Evolutionary conservation across 2,797 vertebrate species (phyloP).

Genomic region (Anguilla obscura): DNA sequence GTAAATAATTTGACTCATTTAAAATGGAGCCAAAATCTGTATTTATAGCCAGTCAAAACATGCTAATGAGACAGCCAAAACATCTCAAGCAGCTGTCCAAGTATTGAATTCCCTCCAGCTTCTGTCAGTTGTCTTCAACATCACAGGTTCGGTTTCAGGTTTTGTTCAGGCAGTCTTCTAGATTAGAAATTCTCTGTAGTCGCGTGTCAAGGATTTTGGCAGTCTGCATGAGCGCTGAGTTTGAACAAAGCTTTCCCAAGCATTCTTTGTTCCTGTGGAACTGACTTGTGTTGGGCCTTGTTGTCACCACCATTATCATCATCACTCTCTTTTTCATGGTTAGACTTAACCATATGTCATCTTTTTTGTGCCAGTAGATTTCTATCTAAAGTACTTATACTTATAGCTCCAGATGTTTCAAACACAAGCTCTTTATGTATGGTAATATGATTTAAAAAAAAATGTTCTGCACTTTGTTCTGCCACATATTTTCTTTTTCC

Average conservation of each 20-base stretch:
- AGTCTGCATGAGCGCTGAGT: not conserved
- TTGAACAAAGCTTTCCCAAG: not conserved
- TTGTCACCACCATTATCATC: not conserved
- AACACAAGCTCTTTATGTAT: not conserved
- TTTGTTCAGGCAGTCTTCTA: constrained; percentile 4
- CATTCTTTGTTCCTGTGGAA: not conserved
- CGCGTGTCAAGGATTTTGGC: constrained; percentile 2
- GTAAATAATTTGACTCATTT: not conserved
- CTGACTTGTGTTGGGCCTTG: not conserved
- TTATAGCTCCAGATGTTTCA: not conserved
- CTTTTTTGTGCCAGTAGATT: not conserved
- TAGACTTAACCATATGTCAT: not conserved
- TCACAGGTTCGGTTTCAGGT: not conserved
- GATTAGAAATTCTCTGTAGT: not conserved
- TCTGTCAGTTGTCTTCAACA: not conserved
- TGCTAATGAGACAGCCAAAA: not conserved
- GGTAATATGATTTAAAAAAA: not conserved
- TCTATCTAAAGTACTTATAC: not conserved
- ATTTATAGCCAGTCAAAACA: not conserved
- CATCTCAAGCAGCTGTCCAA: not conserved
- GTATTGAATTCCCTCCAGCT: constrained; percentile 1
- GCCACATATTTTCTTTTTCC: not conserved
- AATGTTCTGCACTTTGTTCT: not conserved
- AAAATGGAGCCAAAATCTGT: not conserved
- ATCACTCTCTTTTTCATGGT: not conserved